Conservation (phyloP, 1,140 invertebrate genomes). For the Chionoecetes opilio region DNA sequence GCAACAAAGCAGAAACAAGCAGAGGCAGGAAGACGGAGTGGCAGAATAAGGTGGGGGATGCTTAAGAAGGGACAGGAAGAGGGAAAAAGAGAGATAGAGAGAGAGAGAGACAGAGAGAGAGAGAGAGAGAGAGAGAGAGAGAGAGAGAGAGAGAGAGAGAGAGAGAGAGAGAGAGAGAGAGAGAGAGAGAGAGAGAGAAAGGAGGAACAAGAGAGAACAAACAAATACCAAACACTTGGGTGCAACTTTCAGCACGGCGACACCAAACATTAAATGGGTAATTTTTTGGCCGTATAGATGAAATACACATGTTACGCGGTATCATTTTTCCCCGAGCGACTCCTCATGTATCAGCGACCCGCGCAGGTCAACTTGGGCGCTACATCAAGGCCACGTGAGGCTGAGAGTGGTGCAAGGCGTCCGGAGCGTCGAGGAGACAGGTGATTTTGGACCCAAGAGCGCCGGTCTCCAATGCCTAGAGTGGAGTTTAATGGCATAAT, state of each 20-base stretch:
- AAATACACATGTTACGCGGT: conserved; percentile 63
- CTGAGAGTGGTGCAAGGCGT: conserved; percentile 29
- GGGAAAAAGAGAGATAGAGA: conserved; percentile 35
- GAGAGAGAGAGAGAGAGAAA: not conserved
- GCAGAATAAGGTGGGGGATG: conserved; percentile 12
- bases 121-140: not conserved
- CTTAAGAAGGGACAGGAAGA: conserved; percentile 1
- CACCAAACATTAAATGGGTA: conserved; percentile 59
- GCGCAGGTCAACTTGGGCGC: conserved; percentile 53
- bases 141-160: conserved; percentile 16
- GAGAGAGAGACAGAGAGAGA: not conserved
- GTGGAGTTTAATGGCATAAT: conserved; percentile 76
- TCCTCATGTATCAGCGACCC: conserved; percentile 57
- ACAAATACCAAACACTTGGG: not conserved
- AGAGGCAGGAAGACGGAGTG: conserved; percentile 9
- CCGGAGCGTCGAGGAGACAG: conserved; percentile 55
- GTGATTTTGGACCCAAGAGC: conserved; percentile 54
- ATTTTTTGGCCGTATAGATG: conserved; percentile 67
- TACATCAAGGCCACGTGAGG: conserved; percentile 64
- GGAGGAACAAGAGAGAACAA: not conserved
- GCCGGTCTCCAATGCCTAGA: conserved; percentile 49
- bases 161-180: not conserved
- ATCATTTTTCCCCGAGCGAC: conserved; percentile 45
- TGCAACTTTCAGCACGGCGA: not conserved
- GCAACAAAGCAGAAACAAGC: conserved; percentile 28